phyloP scores from a whole-genome alignment of 2,797 vertebrate species.

The Acomys russatus region DNA sequence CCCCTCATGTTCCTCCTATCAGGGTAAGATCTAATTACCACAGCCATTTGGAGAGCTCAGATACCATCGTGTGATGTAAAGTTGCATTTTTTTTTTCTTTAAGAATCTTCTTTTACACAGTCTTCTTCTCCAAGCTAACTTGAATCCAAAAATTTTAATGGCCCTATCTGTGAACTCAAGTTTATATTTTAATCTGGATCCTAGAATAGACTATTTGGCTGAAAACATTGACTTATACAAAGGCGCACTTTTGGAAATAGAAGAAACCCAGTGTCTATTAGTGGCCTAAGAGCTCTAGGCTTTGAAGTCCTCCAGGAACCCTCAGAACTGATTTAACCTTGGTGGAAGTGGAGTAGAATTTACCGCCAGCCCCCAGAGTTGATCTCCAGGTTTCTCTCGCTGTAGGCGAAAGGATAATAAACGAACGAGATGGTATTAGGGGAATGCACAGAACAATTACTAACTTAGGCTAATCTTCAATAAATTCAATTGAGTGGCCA shows the following conservation, averaged over 20 bases:
- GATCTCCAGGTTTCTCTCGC: slow-evolving; percentile 2
- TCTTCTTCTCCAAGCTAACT: neutral
- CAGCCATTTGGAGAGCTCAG: neutral
- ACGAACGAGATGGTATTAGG: neutral
- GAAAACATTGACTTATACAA: neutral
- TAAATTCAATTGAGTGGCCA: slow-evolving; percentile 30
- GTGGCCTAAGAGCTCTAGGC: neutral
- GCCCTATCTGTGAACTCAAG: neutral
- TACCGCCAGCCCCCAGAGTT: neutral
- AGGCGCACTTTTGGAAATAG: neutral
- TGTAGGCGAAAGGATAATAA: neutral
- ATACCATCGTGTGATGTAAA: neutral
- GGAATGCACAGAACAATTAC: slow-evolving; percentile 20
- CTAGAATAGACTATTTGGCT: neutral
- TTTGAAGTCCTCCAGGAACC: slow-evolving; percentile 13
- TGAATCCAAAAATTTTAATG: neutral
- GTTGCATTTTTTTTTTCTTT: neutral
- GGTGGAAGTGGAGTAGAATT: neutral
- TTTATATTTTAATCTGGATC: slow-evolving; percentile 34
- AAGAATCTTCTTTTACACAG: neutral
- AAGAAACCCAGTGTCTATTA: neutral
- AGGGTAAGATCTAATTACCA: slow-evolving; percentile 36
- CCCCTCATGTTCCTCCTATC: slow-evolving; percentile 8
- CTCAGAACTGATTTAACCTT: slow-evolving; percentile 19
- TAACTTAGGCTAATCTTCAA: slow-evolving; percentile 39